Conservation (phyloP, 2,888 invertebrate genomes). For the Sicus ferrugineus region DNA sequence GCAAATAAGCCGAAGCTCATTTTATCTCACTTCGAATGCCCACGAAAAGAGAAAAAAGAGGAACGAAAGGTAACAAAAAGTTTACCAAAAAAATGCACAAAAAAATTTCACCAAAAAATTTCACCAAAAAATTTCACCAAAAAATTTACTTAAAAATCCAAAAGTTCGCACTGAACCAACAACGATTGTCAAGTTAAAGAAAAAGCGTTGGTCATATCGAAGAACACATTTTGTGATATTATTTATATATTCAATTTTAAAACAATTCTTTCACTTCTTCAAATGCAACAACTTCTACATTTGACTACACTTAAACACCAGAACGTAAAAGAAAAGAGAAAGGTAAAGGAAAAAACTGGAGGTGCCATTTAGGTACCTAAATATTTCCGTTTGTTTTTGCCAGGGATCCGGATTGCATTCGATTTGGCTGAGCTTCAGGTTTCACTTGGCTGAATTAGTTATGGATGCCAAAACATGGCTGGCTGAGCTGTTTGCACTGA, state of each 20-base stretch:
- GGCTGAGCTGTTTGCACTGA: neutral
- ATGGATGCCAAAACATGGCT: neutral
- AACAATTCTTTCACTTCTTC: neutral
- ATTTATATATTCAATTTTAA: no score
- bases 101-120: no score
- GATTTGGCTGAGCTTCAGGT: constrained; percentile 4
- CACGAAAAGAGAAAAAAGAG: neutral
- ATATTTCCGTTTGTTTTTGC: constrained; percentile 6
- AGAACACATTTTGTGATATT: no score
- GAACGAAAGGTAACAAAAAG: neutral
- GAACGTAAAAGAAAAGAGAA: neutral
- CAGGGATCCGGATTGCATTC: constrained; percentile 3
- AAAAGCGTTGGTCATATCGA: no score
- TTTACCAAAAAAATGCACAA: no score
- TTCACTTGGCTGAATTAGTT: neutral
- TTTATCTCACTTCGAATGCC: neutral
- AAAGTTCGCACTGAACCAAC: neutral
- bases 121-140: neutral
- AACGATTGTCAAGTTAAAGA: no score
- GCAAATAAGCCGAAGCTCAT: constrained; percentile 1
- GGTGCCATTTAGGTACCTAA: neutral
- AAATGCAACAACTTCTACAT: neutral
- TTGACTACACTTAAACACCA: neutral
- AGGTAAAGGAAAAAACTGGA: neutral
- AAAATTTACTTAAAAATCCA: neutral